Evolutionary conservation across 2,113 vertebrate species (phyloP).

Genomic region (Syrrhaptes paradoxus): DNA sequence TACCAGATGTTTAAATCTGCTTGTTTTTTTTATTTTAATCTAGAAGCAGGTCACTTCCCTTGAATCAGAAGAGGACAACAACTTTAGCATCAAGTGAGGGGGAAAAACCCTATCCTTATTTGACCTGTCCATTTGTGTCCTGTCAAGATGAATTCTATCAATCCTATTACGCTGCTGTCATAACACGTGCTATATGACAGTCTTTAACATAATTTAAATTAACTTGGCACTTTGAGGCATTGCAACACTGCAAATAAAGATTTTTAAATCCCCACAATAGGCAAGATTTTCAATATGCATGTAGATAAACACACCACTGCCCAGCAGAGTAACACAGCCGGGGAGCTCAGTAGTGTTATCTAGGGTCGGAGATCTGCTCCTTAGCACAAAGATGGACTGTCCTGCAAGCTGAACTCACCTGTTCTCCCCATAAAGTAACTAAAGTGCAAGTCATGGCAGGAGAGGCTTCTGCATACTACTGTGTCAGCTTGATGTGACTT

Average conservation of each 20-base stretch:
- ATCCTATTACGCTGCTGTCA: background rate
- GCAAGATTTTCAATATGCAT: background rate
- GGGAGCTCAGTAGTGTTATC: background rate
- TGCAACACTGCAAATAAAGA: background rate
- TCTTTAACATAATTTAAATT: background rate
- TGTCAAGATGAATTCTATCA: background rate
- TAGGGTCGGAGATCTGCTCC: background rate
- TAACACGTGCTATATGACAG: background rate
- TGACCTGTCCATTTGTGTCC: background rate
- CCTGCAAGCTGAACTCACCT: background rate
- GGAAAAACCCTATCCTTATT: background rate
- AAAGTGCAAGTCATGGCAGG: background rate
- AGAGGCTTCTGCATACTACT: background rate
- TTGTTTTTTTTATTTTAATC: background rate
- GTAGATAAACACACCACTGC: background rate
- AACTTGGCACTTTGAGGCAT: background rate
- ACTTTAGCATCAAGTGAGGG: background rate
- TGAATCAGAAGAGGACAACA: background rate
- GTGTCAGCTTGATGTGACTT: background rate
- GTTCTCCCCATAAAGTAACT: background rate
- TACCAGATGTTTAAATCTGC: background rate
- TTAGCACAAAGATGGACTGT: background rate
- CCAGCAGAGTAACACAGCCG: background rate
- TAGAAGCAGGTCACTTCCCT: background rate
- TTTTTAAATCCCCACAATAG: background rate